Conservation (phyloP, 1,140 invertebrate genomes). For the Rhyacophila brunnea region DNA sequence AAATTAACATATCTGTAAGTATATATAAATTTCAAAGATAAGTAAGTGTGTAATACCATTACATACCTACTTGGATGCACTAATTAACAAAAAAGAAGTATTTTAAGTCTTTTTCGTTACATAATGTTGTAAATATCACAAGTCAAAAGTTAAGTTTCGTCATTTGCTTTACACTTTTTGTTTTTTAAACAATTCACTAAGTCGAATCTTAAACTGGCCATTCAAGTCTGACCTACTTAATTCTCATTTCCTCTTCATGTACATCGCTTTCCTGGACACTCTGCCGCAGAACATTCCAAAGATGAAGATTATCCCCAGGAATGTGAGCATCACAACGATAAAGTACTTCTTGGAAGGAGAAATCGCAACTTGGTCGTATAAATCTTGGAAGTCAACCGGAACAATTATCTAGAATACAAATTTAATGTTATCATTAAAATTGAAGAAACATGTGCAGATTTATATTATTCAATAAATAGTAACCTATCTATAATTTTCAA, state of each 20-base stretch:
- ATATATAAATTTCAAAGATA: no score
- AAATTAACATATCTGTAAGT: no score
- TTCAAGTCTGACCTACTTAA: slow-evolving; percentile 13
- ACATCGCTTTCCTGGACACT: slow-evolving; percentile 68
- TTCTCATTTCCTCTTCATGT: slow-evolving; percentile 67
- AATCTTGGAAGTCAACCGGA: slow-evolving; percentile 68
- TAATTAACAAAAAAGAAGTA: neutral
- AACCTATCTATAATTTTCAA: no score
- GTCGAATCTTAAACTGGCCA: slow-evolving; percentile 20
- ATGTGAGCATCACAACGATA: slow-evolving; percentile 65
- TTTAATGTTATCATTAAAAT: neutral
- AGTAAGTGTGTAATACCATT: no score
- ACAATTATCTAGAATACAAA: slow-evolving; percentile 50
- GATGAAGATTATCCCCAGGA: slow-evolving; percentile 77
- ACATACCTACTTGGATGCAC: no score
- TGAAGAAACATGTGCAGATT: neutral
- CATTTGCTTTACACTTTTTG: slow-evolving; percentile 15
- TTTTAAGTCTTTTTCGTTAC: neutral
- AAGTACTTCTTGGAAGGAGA: slow-evolving; percentile 81
- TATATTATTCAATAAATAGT: neutral
- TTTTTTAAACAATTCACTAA: slow-evolving; percentile 18
- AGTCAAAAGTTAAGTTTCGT: slow-evolving; percentile 6
- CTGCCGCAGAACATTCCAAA: slow-evolving; percentile 80
- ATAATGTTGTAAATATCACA: slow-evolving; percentile 26
- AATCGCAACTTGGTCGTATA: slow-evolving; percentile 64